These are phyloP conservation scores for Ivindomyrus marchei DNA, from an alignment of 2,113 vertebrate species.

Conservation along the genomic window DNA sequence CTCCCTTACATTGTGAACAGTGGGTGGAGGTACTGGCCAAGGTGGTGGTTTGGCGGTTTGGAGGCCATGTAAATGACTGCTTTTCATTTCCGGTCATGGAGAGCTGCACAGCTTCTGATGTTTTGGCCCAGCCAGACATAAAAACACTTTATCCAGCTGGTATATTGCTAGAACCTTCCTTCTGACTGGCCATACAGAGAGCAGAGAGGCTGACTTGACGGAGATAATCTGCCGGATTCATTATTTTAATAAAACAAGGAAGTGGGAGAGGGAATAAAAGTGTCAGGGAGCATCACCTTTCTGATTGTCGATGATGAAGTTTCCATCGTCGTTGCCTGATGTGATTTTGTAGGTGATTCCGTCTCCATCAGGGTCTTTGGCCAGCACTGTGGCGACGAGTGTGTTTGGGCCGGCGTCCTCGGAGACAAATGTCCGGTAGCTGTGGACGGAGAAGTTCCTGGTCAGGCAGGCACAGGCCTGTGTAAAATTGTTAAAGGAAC, in stretches of 20 bases:
- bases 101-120: not conserved
- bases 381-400: conserved; percentile 72
- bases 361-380: conserved; percentile 81
- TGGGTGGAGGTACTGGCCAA: not conserved
- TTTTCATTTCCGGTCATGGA: not conserved
- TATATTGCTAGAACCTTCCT: not conserved
- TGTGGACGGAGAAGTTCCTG: conserved; percentile 39
- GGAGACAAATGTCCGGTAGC: conserved; percentile 82
- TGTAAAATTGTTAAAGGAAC: not conserved
- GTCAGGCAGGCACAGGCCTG: not conserved
- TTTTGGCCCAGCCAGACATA: not conserved
- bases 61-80: not conserved
- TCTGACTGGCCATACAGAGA: not conserved
- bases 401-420: conserved; percentile 84
- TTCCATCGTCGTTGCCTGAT: conserved; percentile 71
- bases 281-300: conserved; percentile 64
- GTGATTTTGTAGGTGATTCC: conserved; percentile 71
- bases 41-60: not conserved
- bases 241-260: not conserved
- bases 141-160: not conserved
- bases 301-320: conserved; percentile 78
- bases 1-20: not conserved
- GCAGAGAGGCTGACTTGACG: not conserved
- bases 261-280: not conserved
- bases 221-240: not conserved